Evolutionary conservation across 1,140 invertebrate species (phyloP), one percentile per base, ranked within the genome.

Genomic region (Maniola jurtina): DNA sequence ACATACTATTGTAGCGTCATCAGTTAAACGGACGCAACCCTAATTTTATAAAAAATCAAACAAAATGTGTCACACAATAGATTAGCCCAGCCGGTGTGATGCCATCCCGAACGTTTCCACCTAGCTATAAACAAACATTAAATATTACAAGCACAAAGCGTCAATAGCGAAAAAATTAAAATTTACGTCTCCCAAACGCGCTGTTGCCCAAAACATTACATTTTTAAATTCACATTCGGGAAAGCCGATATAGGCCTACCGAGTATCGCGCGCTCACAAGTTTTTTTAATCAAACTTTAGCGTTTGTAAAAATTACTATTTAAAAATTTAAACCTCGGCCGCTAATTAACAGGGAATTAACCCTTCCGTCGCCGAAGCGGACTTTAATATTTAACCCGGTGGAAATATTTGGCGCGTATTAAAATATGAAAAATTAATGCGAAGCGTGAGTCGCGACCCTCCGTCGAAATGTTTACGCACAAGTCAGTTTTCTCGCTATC

Each of bases 231-330:
- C 84, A 79, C 80, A 84, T 86, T 82, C 81, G 54, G 73, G 73
- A 70, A 77, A 80, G 68, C 68, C 71, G 77, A 83, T 82, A 84
- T 90, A 88, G 88, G 88, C 88, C 88, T 90, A 90, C 80, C 76
- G 74, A 77, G 76, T 66, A 72, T 62, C 60, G 68, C 80, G 83
- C 76, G 77, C 77, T 81, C 78, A 66, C 80, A 13, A 34, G 8
- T 48, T 87, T 88, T 88, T 89, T 89, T 90, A 90, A 90, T 90
- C 87, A 85, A 90, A 90, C 88, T 90, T 90, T 85, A 83, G 81
- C 88, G 84, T 90, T 90, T 89, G 88, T 89, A 90, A 90, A 90
- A 90, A 90, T 89, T 89, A 90, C 83, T 89, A 88, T 88, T 89
- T 88, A 89, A 90, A 90, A 79, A 90, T 90, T 86, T 79, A 90